These are phyloP conservation scores for Gadus macrocephalus DNA, from an alignment of 2,113 vertebrate species.

Conservation along the genomic window DNA sequence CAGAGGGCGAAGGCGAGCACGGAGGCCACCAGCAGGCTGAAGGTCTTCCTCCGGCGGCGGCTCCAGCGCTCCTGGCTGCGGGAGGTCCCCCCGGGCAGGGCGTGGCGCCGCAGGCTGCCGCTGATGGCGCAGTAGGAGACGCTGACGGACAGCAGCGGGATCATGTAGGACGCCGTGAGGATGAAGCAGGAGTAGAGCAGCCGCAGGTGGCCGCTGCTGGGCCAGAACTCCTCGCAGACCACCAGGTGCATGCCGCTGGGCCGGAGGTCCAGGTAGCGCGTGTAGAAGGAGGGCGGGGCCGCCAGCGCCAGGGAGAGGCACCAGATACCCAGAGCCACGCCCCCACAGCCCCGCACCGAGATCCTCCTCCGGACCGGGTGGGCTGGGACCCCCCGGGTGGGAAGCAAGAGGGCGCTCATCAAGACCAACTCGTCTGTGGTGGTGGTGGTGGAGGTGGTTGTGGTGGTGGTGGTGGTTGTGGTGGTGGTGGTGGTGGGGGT, in stretches of 20 bases:
- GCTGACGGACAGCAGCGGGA: conserved; percentile 73
- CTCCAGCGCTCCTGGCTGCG: conserved; percentile 68
- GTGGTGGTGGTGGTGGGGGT: no score
- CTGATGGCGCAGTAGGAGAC: conserved; percentile 77
- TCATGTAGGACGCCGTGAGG: conserved; percentile 72
- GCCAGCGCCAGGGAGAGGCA: conserved; percentile 68
- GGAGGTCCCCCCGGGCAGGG: conserved; percentile 62
- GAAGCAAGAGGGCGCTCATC: no score
- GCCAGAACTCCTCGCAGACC: conserved; percentile 79
- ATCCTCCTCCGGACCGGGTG: conserved; percentile 71
- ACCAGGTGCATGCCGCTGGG: conserved; percentile 66
- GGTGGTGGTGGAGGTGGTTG: no score
- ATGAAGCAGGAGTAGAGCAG: conserved; percentile 75
- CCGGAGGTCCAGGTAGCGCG: conserved; percentile 67
- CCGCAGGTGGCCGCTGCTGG: conserved; percentile 53
- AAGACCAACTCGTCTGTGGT: no score
- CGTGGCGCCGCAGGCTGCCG: conserved; percentile 62
- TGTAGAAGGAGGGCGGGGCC: conserved; percentile 65
- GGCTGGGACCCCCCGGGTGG: conserved; percentile 35
- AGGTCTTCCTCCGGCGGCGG: conserved; percentile 69
- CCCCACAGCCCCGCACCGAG: conserved; percentile 61
- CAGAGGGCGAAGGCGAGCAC: conserved; percentile 75
- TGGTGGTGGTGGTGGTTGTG: no score
- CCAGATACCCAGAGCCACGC: conserved; percentile 67
- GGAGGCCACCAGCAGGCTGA: conserved; percentile 70